Conservation (phyloP, 2,888 invertebrate genomes). For the Cephus nigrinus region DNA sequence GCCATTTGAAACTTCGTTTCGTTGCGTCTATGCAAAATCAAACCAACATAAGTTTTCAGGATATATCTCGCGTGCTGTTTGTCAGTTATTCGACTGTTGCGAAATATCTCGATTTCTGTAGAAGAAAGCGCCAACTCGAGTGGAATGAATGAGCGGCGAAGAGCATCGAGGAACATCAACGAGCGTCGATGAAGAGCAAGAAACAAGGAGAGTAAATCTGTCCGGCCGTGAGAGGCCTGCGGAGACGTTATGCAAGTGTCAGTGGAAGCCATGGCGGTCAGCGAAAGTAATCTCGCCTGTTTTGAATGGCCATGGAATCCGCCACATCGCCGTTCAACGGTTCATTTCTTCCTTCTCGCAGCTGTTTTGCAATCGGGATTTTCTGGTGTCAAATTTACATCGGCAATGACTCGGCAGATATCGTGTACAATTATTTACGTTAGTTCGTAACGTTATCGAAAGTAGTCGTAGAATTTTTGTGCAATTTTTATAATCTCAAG, state of each 20-base stretch:
- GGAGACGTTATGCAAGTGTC: slow-evolving; percentile 31
- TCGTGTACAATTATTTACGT: not conserved
- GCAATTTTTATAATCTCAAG: not conserved
- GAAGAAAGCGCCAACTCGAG: slow-evolving; percentile 4
- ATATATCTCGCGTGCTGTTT: not conserved
- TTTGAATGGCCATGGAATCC: slow-evolving; percentile 24
- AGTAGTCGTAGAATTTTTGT: not conserved
- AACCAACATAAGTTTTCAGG: not conserved
- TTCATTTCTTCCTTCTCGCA: slow-evolving; percentile 17
- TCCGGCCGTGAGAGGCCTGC: slow-evolving; percentile 25
- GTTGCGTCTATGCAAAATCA: not conserved
- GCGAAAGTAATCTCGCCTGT: slow-evolving; percentile 53
- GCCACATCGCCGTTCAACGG: slow-evolving; percentile 5
- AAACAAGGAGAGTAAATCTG: not conserved
- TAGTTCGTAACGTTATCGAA: not conserved
- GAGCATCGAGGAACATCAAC: not conserved
- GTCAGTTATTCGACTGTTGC: not conserved
- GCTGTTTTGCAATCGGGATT: not conserved
- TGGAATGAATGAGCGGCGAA: not conserved
- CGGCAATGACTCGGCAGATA: not conserved
- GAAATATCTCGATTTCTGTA: not conserved
- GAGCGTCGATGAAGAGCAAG: slow-evolving; percentile 11
- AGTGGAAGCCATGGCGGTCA: slow-evolving; percentile 40
- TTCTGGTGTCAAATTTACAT: not conserved
- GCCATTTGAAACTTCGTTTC: not conserved